Base-by-base conservation (phyloP, 1,140 invertebrate species). In the Venturia canescens region DNA sequence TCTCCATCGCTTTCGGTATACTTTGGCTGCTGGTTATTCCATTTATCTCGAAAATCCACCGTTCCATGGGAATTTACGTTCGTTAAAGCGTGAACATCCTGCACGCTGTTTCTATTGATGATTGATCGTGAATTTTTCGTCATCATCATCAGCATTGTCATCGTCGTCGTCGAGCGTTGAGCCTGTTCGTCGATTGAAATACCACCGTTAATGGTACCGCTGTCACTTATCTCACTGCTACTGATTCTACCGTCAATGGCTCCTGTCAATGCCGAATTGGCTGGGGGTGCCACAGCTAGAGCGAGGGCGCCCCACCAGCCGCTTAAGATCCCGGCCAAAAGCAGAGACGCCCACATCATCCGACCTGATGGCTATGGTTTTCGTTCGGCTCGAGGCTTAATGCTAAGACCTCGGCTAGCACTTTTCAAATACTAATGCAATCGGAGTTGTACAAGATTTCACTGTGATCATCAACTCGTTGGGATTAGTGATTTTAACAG, bases 291-390 rank as follows among this genome's bases (percentile, higher is more conserved):
- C 84, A 86, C 85, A 80, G 87, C 86, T 34, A 87, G 83, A 75
- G 86, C 84, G 71, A 89, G 83, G 80, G 85, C 84, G 83, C 88
- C 88, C 89, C 90, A 90, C 88, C 89, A 91, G 88, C 90, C 89
- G 87, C 89, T 89, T 82, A 91, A 86, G 83, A 91, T 85, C 83
- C 89, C 90, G 84, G 87, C 88, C 85, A 91, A 87, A 86, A 91
- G 86, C 84, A 91, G 86, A 87, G 83, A 88, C 87, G 87, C 88
- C 90, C 90, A 90, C 90, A 90, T 90, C 86, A 88, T 91, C 90
- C 87, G 86, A 87, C 82, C 85, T 89, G 86, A 76, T 86, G 86
- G 78, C 79, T 79, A 83, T 71, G 82, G 70, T 83, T 83, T 71
- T 76, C 71, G 77, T 74, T 67, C 66, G 71, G 57, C 77, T 75